Percentiles rank a stretch among this genome's conserved stretches.
Conservation (phyloP, 2,888 invertebrate species). For the Trichacis sp. region DNA sequence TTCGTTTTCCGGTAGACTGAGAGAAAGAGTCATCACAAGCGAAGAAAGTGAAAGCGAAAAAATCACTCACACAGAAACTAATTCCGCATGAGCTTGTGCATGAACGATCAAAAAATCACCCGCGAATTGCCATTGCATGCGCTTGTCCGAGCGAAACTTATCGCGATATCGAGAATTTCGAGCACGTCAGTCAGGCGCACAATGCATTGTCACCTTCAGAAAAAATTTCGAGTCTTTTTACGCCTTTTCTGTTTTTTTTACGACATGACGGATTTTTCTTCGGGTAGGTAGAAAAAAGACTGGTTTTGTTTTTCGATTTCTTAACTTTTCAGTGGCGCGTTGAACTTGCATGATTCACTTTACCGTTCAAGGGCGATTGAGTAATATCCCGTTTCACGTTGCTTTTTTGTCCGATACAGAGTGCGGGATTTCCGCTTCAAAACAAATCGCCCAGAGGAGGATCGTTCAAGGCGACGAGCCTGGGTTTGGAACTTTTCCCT, state of each 20-base stretch:
- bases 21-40: no score
- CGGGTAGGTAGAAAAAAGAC: not conserved
- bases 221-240: conserved; percentile 4
- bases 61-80: not conserved
- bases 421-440: conserved; percentile 87
- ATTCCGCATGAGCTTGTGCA: conserved; percentile 22
- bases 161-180: conserved; percentile 29
- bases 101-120: conserved; percentile 6
- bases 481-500: conserved; percentile 93
- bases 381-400: no score
- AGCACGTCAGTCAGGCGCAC: conserved; percentile 51
- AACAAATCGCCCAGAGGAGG: conserved; percentile 87
- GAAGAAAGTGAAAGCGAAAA: not conserved
- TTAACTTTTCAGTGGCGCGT: not conserved
- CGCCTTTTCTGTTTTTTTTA: not conserved
- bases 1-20: no score
- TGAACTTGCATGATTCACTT: not conserved
- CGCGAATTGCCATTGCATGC: conserved; percentile 26
- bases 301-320: no score
- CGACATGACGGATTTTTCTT: not conserved
- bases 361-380: not conserved
- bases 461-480: conserved; percentile 95
- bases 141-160: conserved; percentile 5
- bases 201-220: conserved; percentile 50
- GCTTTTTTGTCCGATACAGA: no score